A percentile compares a stretch with the other conserved stretches of the same genome.
Conservation (phyloP, 2,888 invertebrate genomes). For the Microplitis manilae region DNA sequence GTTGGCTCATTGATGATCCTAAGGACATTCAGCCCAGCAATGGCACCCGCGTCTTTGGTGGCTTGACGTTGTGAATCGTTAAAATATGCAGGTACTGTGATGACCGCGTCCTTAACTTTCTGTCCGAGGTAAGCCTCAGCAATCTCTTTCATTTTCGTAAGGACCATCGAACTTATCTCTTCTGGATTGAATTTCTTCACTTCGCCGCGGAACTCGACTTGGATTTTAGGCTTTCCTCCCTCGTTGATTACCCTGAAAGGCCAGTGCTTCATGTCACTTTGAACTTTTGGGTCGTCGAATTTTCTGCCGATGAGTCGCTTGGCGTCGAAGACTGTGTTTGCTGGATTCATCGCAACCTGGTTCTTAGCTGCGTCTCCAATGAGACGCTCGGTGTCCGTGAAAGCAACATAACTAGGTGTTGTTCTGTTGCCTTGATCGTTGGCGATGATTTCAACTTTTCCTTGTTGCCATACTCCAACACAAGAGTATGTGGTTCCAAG, state of each 20-base stretch:
- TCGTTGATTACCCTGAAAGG: slow-evolving; percentile 82
- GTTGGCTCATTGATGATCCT: slow-evolving; percentile 79
- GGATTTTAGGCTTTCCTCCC: slow-evolving; percentile 79
- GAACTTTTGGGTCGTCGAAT: slow-evolving; percentile 74
- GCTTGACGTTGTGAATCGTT: too few relatives aligned
- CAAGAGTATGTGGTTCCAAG: slow-evolving; percentile 76
- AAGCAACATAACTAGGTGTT: slow-evolving; percentile 83
- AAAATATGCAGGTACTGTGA: too few relatives aligned
- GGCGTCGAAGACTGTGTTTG: slow-evolving; percentile 81
- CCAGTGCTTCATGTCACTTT: slow-evolving; percentile 86
- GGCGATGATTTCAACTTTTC: slow-evolving; percentile 63
- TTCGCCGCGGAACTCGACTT: slow-evolving; percentile 77
- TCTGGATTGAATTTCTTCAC: slow-evolving; percentile 79
- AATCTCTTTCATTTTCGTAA: slow-evolving; percentile 78
- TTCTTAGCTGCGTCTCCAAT: slow-evolving; percentile 70
- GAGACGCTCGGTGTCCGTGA: slow-evolving; percentile 69
- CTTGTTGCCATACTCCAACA: slow-evolving; percentile 62
- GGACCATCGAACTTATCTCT: slow-evolving; percentile 80
- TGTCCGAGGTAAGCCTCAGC: slow-evolving; percentile 81
- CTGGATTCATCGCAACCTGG: slow-evolving; percentile 81
- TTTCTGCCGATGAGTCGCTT: slow-evolving; percentile 76
- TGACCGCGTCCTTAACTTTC: slow-evolving; percentile 73
- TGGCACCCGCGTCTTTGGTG: slow-evolving; percentile 69
- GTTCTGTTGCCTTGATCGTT: slow-evolving; percentile 81
- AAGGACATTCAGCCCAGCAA: slow-evolving; percentile 79